These are phyloP conservation scores for Megaustenia siamemsis DNA, from an alignment of 2,888 invertebrate genomes.

Conservation along the genomic window DNA sequence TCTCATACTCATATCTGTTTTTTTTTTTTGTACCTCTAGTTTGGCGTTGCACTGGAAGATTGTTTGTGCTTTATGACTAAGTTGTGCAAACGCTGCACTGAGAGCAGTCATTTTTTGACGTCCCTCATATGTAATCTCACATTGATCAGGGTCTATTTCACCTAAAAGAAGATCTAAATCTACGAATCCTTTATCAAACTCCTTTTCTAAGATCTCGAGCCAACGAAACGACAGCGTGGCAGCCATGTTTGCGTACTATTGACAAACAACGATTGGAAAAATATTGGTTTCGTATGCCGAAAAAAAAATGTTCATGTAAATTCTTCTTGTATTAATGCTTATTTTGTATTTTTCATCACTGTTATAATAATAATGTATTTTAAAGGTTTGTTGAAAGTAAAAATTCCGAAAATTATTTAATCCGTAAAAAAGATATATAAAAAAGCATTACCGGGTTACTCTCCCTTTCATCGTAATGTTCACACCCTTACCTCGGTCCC, in stretches of 20 bases:
- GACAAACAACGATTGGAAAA: not conserved
- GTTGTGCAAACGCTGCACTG: conserved; percentile 90
- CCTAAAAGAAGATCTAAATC: conserved; percentile 89
- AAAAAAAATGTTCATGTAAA: not conserved
- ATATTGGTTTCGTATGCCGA: not conserved
- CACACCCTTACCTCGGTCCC: too few species aligned
- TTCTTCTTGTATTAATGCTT: too few species aligned
- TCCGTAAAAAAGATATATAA: not conserved
- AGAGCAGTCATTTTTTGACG: conserved; percentile 89
- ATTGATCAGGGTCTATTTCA: conserved; percentile 83
- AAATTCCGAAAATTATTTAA: too few species aligned
- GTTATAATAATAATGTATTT: too few species aligned
- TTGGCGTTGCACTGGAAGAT: conserved; percentile 91
- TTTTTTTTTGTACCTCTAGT: conserved; percentile 85
- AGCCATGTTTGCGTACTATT: conserved; percentile 71
- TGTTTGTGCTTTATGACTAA: conserved; percentile 90
- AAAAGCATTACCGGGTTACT: not conserved
- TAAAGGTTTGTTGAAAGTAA: too few species aligned
- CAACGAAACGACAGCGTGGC: conserved; percentile 86
- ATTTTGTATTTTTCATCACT: too few species aligned
- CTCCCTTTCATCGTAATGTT: not conserved
- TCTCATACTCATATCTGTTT: not conserved
- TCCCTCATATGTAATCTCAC: conserved; percentile 81
- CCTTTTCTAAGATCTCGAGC: conserved; percentile 92
- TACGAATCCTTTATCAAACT: conserved; percentile 92